These are phyloP conservation scores for Alexandromys fortis DNA, from an alignment of 2,113 vertebrate genomes.

Conservation along the genomic window DNA sequence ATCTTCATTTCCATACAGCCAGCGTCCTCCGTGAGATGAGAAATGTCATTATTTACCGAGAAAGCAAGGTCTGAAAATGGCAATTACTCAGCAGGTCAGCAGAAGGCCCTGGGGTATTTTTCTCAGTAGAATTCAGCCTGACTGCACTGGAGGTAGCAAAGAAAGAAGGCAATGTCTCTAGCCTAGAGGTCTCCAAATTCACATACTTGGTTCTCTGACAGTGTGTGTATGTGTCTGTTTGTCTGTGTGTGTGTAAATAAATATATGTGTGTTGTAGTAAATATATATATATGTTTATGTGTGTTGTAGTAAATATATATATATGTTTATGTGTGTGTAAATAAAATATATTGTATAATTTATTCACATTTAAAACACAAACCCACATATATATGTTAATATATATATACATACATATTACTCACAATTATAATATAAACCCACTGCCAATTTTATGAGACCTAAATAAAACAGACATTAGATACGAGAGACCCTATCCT, in stretches of 20 bases:
- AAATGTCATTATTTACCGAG: conserved; percentile 15
- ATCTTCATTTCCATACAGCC: not conserved
- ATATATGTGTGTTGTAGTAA: not conserved
- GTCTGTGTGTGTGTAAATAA: not conserved
- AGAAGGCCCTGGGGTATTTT: not conserved
- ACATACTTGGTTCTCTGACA: accelerated
- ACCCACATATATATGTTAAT: not conserved
- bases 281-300: not conserved
- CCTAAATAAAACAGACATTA: not conserved
- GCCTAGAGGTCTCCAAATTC: not conserved
- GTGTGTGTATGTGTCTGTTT: not conserved
- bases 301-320: not conserved
- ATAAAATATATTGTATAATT: not conserved
- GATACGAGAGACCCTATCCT: accelerated
- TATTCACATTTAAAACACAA: not conserved
- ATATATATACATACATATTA: not conserved
- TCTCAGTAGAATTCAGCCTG: accelerated
- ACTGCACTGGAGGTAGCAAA: accelerated
- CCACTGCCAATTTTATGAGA: accelerated
- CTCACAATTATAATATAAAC: accelerated
- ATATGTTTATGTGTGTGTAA: not conserved
- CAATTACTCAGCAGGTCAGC: not conserved
- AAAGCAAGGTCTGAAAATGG: not conserved
- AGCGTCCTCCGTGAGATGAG: not conserved
- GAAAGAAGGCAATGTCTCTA: accelerated